Evolutionary conservation across 2,888 invertebrate species (phyloP).

Genomic region (Andrena trimmerana): DNA sequence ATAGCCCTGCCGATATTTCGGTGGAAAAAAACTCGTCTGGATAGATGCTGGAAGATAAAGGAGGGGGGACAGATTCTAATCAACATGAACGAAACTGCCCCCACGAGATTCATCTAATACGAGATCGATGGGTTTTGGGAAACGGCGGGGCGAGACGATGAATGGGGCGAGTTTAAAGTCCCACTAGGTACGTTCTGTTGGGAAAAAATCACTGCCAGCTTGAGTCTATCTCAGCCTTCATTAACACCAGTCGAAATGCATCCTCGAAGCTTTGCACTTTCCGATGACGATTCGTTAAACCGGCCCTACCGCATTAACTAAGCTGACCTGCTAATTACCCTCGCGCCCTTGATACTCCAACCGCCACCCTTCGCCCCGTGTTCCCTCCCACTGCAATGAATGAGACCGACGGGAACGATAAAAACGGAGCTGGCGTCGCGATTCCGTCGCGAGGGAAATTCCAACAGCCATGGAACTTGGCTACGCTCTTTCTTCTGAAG

Average conservation of each 20-base stretch:
- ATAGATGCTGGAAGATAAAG: background rate
- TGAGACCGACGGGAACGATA: conserved; percentile 31
- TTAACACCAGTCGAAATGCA: conserved; percentile 54
- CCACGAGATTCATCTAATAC: background rate
- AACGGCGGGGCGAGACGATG: background rate
- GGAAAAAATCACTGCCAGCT: conserved; percentile 43
- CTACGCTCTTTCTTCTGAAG: background rate
- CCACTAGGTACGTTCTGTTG: background rate
- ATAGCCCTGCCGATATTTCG: conserved; percentile 64
- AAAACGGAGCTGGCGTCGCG: conserved; percentile 21
- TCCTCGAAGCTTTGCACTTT: conserved; percentile 54
- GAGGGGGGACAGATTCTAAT: background rate
- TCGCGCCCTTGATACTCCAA: conserved; percentile 56
- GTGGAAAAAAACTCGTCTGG: conserved; percentile 24
- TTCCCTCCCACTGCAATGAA: conserved; percentile 34
- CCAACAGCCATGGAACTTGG: no score
- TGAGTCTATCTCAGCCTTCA: conserved; percentile 34
- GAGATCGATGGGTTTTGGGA: background rate
- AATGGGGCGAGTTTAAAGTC: background rate
- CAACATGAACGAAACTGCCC: background rate
- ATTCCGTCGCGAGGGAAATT: background rate
- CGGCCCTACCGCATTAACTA: conserved; percentile 60
- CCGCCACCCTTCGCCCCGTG: conserved; percentile 49
- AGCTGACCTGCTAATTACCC: conserved; percentile 66
- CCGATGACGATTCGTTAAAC: conserved; percentile 69